Evolutionary conservation across 2,797 vertebrate species (phyloP).

Genomic region (Triplophysa yarkandensis): DNA sequence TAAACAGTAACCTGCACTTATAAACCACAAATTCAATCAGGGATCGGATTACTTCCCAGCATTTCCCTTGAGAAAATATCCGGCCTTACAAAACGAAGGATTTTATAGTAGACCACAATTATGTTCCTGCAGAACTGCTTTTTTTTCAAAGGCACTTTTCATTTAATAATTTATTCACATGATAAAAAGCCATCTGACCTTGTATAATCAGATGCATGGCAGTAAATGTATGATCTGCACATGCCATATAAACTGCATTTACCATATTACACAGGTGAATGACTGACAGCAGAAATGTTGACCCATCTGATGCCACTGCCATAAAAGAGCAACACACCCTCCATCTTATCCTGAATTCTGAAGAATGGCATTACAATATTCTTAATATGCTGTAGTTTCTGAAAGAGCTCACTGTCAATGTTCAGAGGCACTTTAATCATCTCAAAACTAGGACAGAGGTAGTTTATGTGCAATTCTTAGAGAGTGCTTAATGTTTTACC

Average conservation of each 20-base stretch:
- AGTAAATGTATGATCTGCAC: not conserved
- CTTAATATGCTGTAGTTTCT: slow-evolving; percentile 42
- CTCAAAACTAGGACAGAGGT: slow-evolving; percentile 26
- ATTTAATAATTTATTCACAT: no score
- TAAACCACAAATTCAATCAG: not conserved
- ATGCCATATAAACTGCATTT: slow-evolving; percentile 30
- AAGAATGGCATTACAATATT: slow-evolving; percentile 50
- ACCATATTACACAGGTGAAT: slow-evolving; percentile 42
- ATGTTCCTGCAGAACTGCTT: no score
- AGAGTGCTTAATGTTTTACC: slow-evolving; percentile 18
- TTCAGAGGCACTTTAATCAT: slow-evolving; percentile 45
- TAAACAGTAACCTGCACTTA: not conserved
- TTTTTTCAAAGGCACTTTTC: no score
- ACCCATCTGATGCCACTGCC: slow-evolving; percentile 39
- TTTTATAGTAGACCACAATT: no score
- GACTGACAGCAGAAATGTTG: slow-evolving; percentile 11
- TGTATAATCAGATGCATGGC: not conserved
- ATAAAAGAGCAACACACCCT: slow-evolving; percentile 39
- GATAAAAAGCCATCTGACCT: not conserved
- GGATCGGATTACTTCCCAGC: not conserved
- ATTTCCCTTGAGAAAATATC: no score
- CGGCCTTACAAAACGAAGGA: no score
- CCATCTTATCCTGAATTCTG: slow-evolving; percentile 43
- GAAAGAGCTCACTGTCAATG: slow-evolving; percentile 4
- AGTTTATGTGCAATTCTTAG: slow-evolving; percentile 39